Percentiles rank a stretch among this genome's conserved stretches.
Conservation (phyloP, 2,113 vertebrate species). For the Sciurus niger region DNA sequence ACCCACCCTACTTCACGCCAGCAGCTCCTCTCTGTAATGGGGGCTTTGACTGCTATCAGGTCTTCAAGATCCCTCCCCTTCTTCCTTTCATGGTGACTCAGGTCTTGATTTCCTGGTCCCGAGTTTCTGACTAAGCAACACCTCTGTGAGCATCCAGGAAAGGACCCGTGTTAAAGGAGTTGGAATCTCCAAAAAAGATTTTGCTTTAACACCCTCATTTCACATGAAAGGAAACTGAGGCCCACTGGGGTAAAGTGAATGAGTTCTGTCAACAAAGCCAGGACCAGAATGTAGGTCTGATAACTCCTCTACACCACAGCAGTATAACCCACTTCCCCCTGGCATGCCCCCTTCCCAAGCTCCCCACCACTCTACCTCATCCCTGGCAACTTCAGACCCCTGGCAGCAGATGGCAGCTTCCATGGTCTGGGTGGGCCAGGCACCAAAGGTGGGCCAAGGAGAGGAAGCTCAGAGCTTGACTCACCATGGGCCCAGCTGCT, state of each 20-base stretch:
- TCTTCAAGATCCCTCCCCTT: neutral
- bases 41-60: too few species aligned
- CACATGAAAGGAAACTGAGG: neutral
- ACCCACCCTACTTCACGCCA: neutral
- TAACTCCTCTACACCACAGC: rapidly evolving
- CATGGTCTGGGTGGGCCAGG: neutral
- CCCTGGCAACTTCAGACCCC: neutral
- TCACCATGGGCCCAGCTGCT: neutral
- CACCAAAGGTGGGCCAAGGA: neutral
- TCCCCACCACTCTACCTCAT: too few species aligned
- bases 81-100: neutral
- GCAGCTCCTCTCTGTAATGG: neutral
- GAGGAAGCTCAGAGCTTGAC: neutral
- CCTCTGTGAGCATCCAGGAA: neutral
- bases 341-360: too few species aligned
- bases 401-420: neutral
- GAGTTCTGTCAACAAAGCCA: neutral
- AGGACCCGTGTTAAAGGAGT: neutral
- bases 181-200: neutral
- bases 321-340: neutral
- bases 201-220: neutral
- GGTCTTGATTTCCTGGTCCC: neutral
- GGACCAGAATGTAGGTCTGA: neutral
- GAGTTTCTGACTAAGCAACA: neutral
- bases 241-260: neutral